phyloP scores from a whole-genome alignment of 2,888 invertebrate genomes.

The Lamellibrachia columna region DNA sequence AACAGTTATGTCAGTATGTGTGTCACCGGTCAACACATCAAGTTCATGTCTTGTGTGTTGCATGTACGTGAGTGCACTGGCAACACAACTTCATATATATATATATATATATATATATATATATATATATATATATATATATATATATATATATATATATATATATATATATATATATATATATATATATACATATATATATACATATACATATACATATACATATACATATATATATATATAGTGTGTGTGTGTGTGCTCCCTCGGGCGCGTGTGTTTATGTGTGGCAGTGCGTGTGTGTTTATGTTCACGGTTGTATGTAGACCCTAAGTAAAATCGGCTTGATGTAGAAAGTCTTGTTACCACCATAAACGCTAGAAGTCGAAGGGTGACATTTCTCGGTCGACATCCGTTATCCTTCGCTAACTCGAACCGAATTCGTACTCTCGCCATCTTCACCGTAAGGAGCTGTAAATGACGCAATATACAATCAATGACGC shows the following conservation, averaged over 20 bases:
- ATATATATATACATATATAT: not conserved
- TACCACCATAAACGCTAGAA: not conserved
- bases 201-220: not conserved
- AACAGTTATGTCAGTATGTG: not conserved
- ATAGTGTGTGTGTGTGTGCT: not conserved
- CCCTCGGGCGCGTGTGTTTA: not conserved
- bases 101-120: no score
- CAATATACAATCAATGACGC: no score
- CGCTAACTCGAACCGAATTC: not conserved
- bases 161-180: not conserved
- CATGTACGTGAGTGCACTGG: no score
- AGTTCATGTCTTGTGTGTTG: no score
- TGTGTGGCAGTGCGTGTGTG: not conserved
- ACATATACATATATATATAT: not conserved
- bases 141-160: not conserved
- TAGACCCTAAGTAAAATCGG: not conserved
- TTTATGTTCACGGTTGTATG: not conserved
- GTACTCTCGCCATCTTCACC: not conserved
- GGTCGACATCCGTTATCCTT: not conserved
- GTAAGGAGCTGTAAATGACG: not conserved
- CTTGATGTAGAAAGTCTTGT: not conserved
- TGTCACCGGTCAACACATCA: no score
- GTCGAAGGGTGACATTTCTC: not conserved
- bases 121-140: not conserved
- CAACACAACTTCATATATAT: no score